Evolutionary conservation across 2,113 vertebrate genomes (phyloP), one percentile per base, ranked within the genome.

Genomic region (Tonatia bakeri): DNA sequence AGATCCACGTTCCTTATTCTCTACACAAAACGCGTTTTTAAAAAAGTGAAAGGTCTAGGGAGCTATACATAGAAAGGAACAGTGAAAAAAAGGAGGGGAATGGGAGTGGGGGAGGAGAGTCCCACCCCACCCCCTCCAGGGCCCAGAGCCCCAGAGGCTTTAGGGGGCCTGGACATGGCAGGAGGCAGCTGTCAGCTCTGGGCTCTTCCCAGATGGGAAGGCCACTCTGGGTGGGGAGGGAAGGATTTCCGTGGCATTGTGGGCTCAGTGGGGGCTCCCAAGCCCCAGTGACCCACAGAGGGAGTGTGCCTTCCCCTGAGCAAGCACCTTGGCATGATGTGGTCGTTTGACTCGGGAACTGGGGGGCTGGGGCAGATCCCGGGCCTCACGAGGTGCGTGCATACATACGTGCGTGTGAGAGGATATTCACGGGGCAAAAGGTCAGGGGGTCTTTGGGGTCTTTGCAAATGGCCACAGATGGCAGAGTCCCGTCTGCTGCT

Each of bases 1-100:
- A 95, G 96, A 97, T 56, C 87, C 95, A 98, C 31, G 91, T 97
- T 98, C 90, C 97, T 98, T 96, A 96, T 96, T 98, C 93, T 97
- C 98, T 98, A 98, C 98, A 98, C 97, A 98, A 98, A 97, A 97
- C 95, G 96, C 97, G 47, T 96, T 97, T 97, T 98, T 98, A 96
- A 98, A 98, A 98, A 98, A 98, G 97, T 97, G 82, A 96, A 91
- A 97, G 93, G 90, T 97, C 97, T 97, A 97, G 94, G 98, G 97
- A 98, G 95, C 97, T 96, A 97, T 97, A 98, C 90, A 97, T 96
- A 97, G 91, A 97, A 94, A 96, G 98, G 96, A 98, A 98, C 93
- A 80, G 96, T 95, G 97, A 97, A 97, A 90, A 84, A 59, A 79
- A 87, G 76, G 86, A 81, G 75, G 43, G 75, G 65, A 31, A 22